A percentile compares a stretch with the other conserved stretches of the same genome.
These are phyloP conservation scores for Leucosticte australis DNA, from an alignment of 2,113 vertebrate species.

Conservation along the genomic window DNA sequence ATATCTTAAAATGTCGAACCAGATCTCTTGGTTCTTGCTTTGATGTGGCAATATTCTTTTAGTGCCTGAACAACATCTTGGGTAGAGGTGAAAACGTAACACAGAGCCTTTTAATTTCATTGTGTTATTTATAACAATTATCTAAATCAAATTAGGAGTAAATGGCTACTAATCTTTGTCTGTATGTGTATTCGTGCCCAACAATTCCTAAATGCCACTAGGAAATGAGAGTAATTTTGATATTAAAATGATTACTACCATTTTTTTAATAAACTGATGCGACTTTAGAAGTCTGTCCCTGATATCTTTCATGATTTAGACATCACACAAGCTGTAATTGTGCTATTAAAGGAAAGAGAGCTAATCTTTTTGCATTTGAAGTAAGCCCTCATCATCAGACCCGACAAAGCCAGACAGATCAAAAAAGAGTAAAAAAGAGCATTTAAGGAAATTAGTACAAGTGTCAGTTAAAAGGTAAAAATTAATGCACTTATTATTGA, in stretches of 20 bases:
- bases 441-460: conserved; percentile 86
- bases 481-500: conserved; percentile 83
- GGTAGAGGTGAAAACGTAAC: conserved; percentile 8
- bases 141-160: conserved; percentile 45
- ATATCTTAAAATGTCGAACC: conserved; percentile 15
- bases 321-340: conserved; percentile 80
- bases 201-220: conserved; percentile 63
- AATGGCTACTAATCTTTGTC: conserved; percentile 32
- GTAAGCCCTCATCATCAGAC: conserved; percentile 79
- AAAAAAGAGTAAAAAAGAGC: conserved; percentile 80
- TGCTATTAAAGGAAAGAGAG: conserved; percentile 81
- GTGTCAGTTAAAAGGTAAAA: conserved; percentile 86
- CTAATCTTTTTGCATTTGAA: conserved; percentile 83
- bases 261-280: conserved; percentile 77
- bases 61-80: not conserved
- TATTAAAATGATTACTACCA: conserved; percentile 79
- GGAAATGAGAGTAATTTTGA: conserved; percentile 75
- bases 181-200: not conserved
- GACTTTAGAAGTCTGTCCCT: conserved; percentile 74
- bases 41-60: conserved; percentile 11
- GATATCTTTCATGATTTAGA: conserved; percentile 78
- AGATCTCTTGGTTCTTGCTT: conserved; percentile 35
- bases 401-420: conserved; percentile 83
- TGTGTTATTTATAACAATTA: conserved; percentile 64
- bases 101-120: conserved; percentile 47